Evolutionary conservation across 1,140 invertebrate species (phyloP).

Genomic region (Drosophila miranda): DNA sequence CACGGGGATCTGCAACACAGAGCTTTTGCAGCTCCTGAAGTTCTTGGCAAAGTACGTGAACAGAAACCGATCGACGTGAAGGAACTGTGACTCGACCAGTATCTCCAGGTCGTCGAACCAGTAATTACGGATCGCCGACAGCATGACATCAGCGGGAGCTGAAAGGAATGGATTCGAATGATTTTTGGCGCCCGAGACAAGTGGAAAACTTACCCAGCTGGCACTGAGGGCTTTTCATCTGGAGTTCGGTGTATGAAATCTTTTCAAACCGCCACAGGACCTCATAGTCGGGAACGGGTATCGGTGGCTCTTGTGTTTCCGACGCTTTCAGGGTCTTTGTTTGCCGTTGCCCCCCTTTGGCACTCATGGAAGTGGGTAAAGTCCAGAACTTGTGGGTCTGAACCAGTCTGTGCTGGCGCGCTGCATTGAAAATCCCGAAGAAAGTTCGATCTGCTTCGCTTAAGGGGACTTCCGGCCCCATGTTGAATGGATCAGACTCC

Average conservation of each 20-base stretch:
- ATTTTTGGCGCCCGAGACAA: neutral
- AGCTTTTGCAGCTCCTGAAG: neutral
- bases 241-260: neutral
- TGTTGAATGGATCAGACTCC: neutral
- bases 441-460: neutral
- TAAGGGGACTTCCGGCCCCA: neutral
- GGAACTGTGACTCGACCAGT: conserved; percentile 20
- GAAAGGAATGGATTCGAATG: neutral
- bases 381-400: too few relatives aligned
- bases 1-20: conserved; percentile 23
- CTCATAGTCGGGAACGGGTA: neutral
- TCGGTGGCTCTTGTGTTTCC: neutral
- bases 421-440: too few relatives aligned
- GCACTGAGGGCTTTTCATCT: neutral
- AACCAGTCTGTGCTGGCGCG: too few relatives aligned
- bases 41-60: conserved; percentile 11
- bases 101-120: conserved; percentile 41
- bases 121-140: neutral
- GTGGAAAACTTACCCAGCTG: too few relatives aligned
- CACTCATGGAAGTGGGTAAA: too few relatives aligned
- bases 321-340: neutral
- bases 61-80: conserved; percentile 28
- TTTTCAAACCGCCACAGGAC: neutral
- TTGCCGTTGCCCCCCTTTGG: too few relatives aligned
- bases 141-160: conserved; percentile 16